Evolutionary conservation across 2,888 invertebrate genomes (phyloP).

Genomic region (Melinaea menophilus): DNA sequence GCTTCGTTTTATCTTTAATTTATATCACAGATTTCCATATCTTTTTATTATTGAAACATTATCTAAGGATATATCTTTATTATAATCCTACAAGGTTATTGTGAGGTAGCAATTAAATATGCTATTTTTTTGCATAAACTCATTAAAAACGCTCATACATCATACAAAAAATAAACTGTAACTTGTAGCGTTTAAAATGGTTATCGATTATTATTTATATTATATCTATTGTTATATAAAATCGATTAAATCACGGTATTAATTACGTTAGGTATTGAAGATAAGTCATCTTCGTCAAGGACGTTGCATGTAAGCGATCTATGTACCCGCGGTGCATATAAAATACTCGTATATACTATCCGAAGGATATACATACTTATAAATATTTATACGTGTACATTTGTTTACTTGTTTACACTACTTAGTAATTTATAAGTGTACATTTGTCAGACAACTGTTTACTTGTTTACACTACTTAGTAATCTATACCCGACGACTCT

Average conservation of each 20-base stretch:
- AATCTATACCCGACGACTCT: background rate
- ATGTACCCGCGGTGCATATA: conserved; percentile 13
- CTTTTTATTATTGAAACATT: background rate
- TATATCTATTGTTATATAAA: background rate
- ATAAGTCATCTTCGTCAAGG: conserved; percentile 18
- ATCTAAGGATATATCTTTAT: conserved; percentile 8
- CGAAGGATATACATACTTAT: conserved; percentile 12
- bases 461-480: conserved; percentile 10
- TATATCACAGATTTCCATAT: too few species aligned
- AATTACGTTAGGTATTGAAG: conserved; percentile 8
- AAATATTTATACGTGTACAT: conserved; percentile 19
- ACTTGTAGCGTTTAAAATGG: conserved; percentile 9
- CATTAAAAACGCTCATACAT: conserved; percentile 17
- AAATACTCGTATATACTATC: conserved; percentile 20
- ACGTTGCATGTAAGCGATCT: conserved; percentile 15
- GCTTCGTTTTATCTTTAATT: too few species aligned
- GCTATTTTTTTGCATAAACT: conserved; percentile 18
- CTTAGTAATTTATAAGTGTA: conserved; percentile 7
- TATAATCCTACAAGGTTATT: conserved; percentile 27
- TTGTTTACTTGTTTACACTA: conserved; percentile 15
- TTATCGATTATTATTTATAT: conserved; percentile 14
- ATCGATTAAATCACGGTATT: too few species aligned
- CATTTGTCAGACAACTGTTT: conserved; percentile 19
- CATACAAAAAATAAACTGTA: conserved; percentile 14
- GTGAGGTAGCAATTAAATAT: conserved; percentile 16